Conservation (phyloP, 1,140 invertebrate species). For the Helicorthomorpha holstii region DNA sequence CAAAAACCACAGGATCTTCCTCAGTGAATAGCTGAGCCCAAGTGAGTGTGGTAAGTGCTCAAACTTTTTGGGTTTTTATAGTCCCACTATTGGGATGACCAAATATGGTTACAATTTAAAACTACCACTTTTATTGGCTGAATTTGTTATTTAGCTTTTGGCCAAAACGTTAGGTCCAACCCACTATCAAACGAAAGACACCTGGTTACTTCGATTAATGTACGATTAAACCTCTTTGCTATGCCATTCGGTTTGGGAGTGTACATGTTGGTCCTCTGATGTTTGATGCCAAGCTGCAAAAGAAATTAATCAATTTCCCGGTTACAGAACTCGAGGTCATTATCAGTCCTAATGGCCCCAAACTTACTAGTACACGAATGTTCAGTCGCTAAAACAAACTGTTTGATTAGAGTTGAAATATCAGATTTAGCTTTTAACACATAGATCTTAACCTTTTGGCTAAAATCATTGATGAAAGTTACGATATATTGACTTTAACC, state of each 20-base stretch:
- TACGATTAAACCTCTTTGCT: slow-evolving; percentile 6
- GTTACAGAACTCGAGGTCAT: slow-evolving; percentile 7
- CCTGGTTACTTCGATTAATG: slow-evolving; percentile 8
- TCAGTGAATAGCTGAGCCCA: too few relatives aligned
- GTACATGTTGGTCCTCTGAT: not conserved
- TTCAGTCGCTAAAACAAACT: not conserved
- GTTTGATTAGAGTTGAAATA: not conserved
- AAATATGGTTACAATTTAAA: too few relatives aligned
- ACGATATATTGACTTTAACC: not conserved
- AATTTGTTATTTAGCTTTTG: too few relatives aligned
- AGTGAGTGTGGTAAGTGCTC: too few relatives aligned
- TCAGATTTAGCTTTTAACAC: not conserved
- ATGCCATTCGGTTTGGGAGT: slow-evolving; percentile 5
- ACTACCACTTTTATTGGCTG: too few relatives aligned
- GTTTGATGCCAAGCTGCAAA: slow-evolving; percentile 1
- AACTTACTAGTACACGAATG: not conserved
- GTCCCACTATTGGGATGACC: too few relatives aligned
- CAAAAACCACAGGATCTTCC: too few relatives aligned
- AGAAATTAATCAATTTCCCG: slow-evolving; percentile 1
- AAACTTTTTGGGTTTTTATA: too few relatives aligned
- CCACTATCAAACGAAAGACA: not conserved
- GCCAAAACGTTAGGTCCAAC: not conserved
- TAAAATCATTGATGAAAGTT: not conserved
- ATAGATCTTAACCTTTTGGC: not conserved
- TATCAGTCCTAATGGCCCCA: slow-evolving; percentile 5